Evolutionary conservation across 2,113 vertebrate genomes (phyloP).

Genomic region (Sinocyclocheilus grahami): DNA sequence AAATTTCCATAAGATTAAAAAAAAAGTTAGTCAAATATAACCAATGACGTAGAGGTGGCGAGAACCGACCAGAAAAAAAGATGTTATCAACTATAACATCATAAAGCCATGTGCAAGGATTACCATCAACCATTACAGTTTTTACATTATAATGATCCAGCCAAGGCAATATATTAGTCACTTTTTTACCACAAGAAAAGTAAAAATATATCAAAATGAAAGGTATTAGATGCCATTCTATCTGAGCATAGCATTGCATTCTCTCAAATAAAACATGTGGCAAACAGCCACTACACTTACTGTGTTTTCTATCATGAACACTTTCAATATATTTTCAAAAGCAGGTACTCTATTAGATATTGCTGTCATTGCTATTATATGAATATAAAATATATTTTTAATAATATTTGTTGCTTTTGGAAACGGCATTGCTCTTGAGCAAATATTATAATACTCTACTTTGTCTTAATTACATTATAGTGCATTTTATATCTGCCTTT

Average conservation of each 20-base stretch:
- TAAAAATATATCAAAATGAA: neutral
- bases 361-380: no score
- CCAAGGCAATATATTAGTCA: neutral
- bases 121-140: neutral
- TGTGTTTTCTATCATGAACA: neutral
- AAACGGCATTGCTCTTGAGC: neutral
- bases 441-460: neutral
- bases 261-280: neutral
- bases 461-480: neutral
- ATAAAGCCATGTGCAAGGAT: no score
- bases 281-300: neutral
- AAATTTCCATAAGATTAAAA: neutral
- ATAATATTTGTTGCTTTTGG: neutral
- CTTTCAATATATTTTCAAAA: no score
- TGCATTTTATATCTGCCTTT: no score
- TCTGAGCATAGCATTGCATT: neutral
- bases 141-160: neutral
- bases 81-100: no score
- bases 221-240: neutral
- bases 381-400: no score
- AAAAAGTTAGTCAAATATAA: no score
- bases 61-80: no score
- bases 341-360: no score
- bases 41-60: no score
- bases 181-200: neutral